Conservation (phyloP, 2,797 vertebrate species). For the Gymnodraco acuticeps region DNA sequence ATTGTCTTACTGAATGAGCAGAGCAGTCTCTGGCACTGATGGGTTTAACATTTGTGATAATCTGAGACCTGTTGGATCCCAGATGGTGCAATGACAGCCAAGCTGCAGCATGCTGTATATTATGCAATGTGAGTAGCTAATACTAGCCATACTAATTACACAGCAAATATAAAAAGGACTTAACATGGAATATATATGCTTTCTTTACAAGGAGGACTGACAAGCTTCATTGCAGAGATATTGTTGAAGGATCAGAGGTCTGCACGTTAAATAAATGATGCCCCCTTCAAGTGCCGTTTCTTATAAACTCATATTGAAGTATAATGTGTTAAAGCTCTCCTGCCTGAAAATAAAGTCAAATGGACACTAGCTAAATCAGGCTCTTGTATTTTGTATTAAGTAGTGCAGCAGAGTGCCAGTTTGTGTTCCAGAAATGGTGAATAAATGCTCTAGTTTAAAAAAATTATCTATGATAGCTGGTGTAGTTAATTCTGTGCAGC, state of each 20-base stretch:
- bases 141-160: conserved; percentile 38
- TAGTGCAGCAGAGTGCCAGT: not conserved
- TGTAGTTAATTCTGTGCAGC: not conserved
- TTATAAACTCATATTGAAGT: conserved; percentile 1
- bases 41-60: conserved; percentile 58
- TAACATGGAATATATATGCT: conserved; percentile 11
- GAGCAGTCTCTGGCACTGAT: conserved; percentile 10
- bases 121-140: conserved; percentile 55
- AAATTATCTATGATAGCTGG: not conserved
- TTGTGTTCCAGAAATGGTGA: not conserved
- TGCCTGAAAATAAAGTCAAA: conserved; percentile 9
- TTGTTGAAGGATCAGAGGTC: conserved; percentile 1
- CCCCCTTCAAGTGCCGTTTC: conserved; percentile 24
- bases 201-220: conserved; percentile 1
- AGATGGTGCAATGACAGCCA: conserved; percentile 64
- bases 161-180: conserved; percentile 43
- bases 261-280: conserved; percentile 26
- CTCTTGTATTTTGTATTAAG: not conserved
- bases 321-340: not conserved
- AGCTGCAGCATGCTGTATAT: conserved; percentile 51
- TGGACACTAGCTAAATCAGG: not conserved
- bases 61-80: conserved; percentile 65
- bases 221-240: not conserved
- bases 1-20: conserved; percentile 17
- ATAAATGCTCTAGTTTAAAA: not conserved